Base-by-base conservation (phyloP, 2,888 invertebrate species). In the Anthophora plumipes region DNA sequence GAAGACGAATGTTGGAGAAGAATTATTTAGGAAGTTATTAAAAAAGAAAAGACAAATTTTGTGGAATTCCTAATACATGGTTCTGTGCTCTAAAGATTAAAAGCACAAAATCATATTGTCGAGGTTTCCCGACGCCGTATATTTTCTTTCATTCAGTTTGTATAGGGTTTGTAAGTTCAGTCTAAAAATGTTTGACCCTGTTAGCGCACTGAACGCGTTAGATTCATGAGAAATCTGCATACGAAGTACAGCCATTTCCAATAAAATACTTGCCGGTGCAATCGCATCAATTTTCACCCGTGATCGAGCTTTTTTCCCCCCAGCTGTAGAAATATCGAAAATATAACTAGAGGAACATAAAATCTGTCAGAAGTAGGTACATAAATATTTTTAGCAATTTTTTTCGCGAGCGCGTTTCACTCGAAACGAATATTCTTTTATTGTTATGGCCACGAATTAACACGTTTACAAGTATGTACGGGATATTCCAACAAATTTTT, bases 221-320 rank as follows among this genome's bases (percentile, higher is more conserved):
- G 37, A 50, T 64, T 64, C 6, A 50, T 50, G 37, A 20, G 20
- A 39, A 64, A 64, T 50, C 31, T 48, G 48, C 31, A 48, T 71
- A 48, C 12, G 46, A 48, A 59, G 17, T 39, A 60, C 39, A 37
- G 12, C 12, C 48, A 59, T 48, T 52, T 50, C 46, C 39, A 50
- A 22, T 39, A n/a, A 61, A 70, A 61, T 69, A 57, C 31, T 37
- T 48, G 20, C 39, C 8, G 20, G 37, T 52, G 57, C 64, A 25
- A 64, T 73, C 20, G 43, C 8, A 31, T 39, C 43, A 59, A 55
- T 70, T 79, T 79, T 68, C 69, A 76, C 41, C 52, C 1, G 50
- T 25, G 43, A 60, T 75, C 46, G 50, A 37, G 11, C 43, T 20
- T 50, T 57, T 73, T 55, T 63, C 57, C 25, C 17, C 11, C 20